Percentiles rank a stretch among this genome's conserved stretches.
These are phyloP conservation scores for Philereme vetulata DNA, from an alignment of 2,888 invertebrate genomes.

Conservation along the genomic window DNA sequence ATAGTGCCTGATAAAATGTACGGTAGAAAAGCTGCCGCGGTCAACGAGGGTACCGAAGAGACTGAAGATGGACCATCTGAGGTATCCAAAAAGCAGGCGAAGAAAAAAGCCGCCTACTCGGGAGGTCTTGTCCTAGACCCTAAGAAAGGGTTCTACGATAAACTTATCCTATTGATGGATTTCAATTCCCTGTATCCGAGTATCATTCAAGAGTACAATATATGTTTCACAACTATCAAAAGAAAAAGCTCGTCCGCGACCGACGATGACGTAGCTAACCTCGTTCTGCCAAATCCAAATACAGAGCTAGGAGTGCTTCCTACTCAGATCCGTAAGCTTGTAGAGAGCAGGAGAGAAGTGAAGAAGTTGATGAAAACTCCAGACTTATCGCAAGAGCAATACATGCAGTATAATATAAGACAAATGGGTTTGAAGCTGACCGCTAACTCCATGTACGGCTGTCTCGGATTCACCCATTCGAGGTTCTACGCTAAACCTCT, in stretches of 20 bases:
- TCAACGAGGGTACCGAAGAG: constrained; percentile 56
- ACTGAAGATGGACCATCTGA: constrained; percentile 48
- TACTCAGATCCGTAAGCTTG: constrained; percentile 96
- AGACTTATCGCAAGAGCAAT: constrained; percentile 89
- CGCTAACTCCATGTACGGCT: constrained; percentile 99
- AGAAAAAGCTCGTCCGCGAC: constrained; percentile 66
- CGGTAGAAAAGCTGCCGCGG: constrained; percentile 56
- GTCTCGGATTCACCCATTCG: constrained; percentile 96
- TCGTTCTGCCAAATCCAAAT: constrained; percentile 77
- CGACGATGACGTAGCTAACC: constrained; percentile 80
- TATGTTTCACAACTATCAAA: constrained; percentile 97
- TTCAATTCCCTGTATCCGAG: constrained; percentile 99
- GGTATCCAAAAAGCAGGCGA: constrained; percentile 73
- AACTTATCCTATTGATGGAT: constrained; percentile 97
- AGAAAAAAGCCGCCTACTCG: constrained; percentile 93
- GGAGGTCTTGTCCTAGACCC: constrained; percentile 98
- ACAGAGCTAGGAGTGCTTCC: constrained; percentile 93
- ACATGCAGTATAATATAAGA: constrained; percentile 97
- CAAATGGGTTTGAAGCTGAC: constrained; percentile 99
- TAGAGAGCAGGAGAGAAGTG: constrained; percentile 96
- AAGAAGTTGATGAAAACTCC: constrained; percentile 95
- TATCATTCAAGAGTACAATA: constrained; percentile 99
- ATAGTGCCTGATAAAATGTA: constrained; percentile 95
- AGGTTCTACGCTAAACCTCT: constrained; percentile 98
- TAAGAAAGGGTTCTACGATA: constrained; percentile 98